phyloP scores from a whole-genome alignment of 2,888 invertebrate species.

The Aelia acuminata region DNA sequence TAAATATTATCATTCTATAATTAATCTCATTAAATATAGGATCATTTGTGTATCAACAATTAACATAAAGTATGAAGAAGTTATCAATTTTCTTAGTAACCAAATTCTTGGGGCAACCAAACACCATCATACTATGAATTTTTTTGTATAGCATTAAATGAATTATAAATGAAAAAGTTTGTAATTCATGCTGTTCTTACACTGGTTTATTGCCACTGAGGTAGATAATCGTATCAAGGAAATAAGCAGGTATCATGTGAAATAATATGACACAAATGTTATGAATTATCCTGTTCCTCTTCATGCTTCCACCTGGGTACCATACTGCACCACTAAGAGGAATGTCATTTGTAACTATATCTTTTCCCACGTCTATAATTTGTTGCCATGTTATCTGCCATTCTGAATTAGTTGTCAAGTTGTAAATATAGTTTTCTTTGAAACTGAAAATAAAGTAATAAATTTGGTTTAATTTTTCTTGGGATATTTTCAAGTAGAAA shows the following conservation, averaged over 20 bases:
- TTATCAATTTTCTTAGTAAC: too few relatives aligned
- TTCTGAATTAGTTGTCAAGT: conserved; percentile 85
- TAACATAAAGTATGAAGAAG: too few relatives aligned
- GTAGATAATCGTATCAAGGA: conserved; percentile 84
- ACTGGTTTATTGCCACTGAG: conserved; percentile 89
- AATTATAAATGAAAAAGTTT: too few relatives aligned
- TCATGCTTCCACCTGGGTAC: conserved; percentile 92
- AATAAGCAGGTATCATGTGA: conserved; percentile 91
- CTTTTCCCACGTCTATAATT: conserved; percentile 85
- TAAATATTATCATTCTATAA: too few relatives aligned
- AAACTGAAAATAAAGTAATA: conserved; percentile 40
- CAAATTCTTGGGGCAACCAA: too few relatives aligned
- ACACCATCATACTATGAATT: too few relatives aligned
- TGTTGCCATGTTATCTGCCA: conserved; percentile 85
- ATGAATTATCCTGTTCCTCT: conserved; percentile 82
- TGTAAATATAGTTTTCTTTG: conserved; percentile 61
- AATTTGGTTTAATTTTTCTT: conserved; percentile 54
- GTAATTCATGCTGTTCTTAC: conserved; percentile 73
- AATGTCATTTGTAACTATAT: conserved; percentile 81
- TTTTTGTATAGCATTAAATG: too few relatives aligned
- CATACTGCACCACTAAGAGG: conserved; percentile 90
- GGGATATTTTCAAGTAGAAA: background rate
- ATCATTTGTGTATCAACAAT: too few relatives aligned
- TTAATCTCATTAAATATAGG: too few relatives aligned
- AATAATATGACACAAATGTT: conserved; percentile 87